Base-by-base conservation (phyloP, 2,888 invertebrate species). In the Drosophila subquinaria region DNA sequence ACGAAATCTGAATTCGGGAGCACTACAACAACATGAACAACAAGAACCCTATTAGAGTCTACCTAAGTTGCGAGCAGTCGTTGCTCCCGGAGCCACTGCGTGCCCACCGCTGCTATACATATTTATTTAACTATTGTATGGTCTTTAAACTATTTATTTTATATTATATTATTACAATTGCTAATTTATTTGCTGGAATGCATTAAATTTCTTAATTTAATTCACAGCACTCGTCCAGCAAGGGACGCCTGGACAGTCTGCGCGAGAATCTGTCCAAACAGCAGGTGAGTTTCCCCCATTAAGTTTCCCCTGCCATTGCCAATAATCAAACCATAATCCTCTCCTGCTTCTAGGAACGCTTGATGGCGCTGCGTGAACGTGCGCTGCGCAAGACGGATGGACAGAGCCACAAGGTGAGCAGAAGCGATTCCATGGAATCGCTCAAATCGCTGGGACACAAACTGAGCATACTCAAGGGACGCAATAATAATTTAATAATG, bases 191-290 rank as follows among this genome's bases (percentile, higher is more conserved):
- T 5, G 23, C 23, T 23, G 35, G 3, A 13, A 35, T 35, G 4
- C 4, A 11, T 35, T 23, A 23, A 3, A 23, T 38, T 2, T 6
- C 1, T 38, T 36, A 13, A 13, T 13, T 5, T 13, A 4, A 13
- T n/a, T 38, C 13, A n/a, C 6, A 38, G 38, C 38, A 38, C 38
- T n/a, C 38, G 38, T 38, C 38, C 40, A 33, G 68, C 51, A 82
- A 81, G 42, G 81, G 62, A 10, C 82, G 85, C 13, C 68, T 84
- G 43, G 74, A 85, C 57, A 81, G 68, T 35, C 67, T 84, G 33
- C 82, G 85, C 15, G 81, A 85, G 67, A 88, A 88, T 57, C 57
- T 84, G 45, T 74, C 69, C 45, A 84, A 79, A 48, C 84, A 84
- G 48, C 88, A 84, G 78, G 83, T 87, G n/a, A 72, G 35, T 23